A percentile compares a stretch with the other conserved stretches of the same genome.
These are phyloP conservation scores for Lasaia peninsularis DNA, from an alignment of 1,140 invertebrate species.

Conservation along the genomic window DNA sequence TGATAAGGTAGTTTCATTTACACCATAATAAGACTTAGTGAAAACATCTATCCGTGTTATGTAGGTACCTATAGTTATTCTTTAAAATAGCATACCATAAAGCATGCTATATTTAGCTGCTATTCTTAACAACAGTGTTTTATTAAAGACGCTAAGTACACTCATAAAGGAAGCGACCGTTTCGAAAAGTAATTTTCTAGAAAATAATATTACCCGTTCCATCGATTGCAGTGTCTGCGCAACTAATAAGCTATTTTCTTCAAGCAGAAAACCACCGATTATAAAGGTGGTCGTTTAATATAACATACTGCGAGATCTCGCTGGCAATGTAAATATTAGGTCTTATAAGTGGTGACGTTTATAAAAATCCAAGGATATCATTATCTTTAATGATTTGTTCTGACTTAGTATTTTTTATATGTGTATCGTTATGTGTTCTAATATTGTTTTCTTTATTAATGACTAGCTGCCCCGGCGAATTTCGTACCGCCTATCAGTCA, in stretches of 20 bases:
- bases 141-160: background rate
- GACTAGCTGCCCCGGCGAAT: too few species aligned
- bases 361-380: too few species aligned
- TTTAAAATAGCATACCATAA: background rate
- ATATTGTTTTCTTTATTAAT: too few species aligned
- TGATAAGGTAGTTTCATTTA: too few species aligned
- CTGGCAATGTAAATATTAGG: background rate
- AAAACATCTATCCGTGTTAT: too few species aligned
- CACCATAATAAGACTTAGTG: too few species aligned
- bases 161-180: conserved; percentile 30
- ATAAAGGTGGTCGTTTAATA: conserved; percentile 34
- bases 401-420: too few species aligned
- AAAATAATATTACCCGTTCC: conserved; percentile 29
- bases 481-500: too few species aligned
- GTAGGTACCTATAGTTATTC: too few species aligned
- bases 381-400: too few species aligned
- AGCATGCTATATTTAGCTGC: background rate
- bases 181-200: conserved; percentile 30
- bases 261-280: conserved; percentile 30
- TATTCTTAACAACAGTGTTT: background rate
- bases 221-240: conserved; percentile 26
- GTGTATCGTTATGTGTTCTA: too few species aligned
- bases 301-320: conserved; percentile 17
- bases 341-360: conserved; percentile 10
- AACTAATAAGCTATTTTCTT: conserved; percentile 29